Conservation (phyloP, 2,113 vertebrate genomes). For the Nibea albiflora region DNA sequence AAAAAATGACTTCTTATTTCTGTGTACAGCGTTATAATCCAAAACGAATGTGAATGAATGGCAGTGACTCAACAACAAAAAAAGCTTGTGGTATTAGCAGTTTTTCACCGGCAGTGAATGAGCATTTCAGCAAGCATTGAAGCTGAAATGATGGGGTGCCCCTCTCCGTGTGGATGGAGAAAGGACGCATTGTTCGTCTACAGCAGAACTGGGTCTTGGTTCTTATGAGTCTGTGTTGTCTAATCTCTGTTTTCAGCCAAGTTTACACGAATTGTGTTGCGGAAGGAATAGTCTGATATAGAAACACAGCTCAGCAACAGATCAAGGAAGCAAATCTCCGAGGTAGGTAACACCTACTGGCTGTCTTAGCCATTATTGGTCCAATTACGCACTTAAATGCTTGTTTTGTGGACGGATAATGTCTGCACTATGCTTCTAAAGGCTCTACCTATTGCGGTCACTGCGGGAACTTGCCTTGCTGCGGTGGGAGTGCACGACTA, state of each 20-base stretch:
- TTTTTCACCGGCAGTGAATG: not conserved
- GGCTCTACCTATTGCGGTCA: constrained; percentile 61
- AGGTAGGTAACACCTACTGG: constrained; percentile 26
- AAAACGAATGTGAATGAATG: not conserved
- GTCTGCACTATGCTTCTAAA: constrained; percentile 62
- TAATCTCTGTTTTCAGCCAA: constrained; percentile 26
- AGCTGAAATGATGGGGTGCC: constrained; percentile 66
- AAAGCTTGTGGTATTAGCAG: not conserved
- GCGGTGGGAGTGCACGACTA: constrained; percentile 38
- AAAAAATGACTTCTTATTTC: constrained; percentile 10
- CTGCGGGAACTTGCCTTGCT: constrained; percentile 67
- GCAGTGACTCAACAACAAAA: not conserved
- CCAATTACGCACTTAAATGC: constrained; percentile 23
- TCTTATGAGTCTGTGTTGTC: constrained; percentile 27
- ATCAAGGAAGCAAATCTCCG: constrained; percentile 30
- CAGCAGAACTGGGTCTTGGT: constrained; percentile 50
- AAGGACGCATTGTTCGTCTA: constrained; percentile 78
- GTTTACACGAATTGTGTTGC: constrained; percentile 11
- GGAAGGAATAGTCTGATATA: constrained; percentile 22
- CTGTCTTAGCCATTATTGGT: not conserved
- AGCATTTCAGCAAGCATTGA: constrained; percentile 40
- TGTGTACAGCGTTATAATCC: not conserved
- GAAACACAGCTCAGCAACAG: constrained; percentile 58
- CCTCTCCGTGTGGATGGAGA: constrained; percentile 55
- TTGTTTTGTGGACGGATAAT: constrained; percentile 7